These are phyloP conservation scores for Podarcis muralis DNA, from an alignment of 2,113 vertebrate species.

Conservation along the genomic window DNA sequence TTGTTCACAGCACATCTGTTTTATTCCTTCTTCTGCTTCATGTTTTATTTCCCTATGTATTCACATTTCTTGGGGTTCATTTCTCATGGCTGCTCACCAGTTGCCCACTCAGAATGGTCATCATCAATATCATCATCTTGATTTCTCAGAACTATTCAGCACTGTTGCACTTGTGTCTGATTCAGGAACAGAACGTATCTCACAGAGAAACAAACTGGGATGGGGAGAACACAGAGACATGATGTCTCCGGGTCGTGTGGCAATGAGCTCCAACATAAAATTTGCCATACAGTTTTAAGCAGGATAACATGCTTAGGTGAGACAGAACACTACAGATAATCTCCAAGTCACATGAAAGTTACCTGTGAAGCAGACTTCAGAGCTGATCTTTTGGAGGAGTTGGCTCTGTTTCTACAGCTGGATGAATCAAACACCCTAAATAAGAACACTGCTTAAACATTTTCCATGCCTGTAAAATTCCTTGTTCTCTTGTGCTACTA, in stretches of 20 bases:
- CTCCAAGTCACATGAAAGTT: background rate
- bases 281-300: background rate
- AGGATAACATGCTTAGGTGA: background rate
- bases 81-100: background rate
- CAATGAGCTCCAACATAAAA: background rate
- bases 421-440: background rate
- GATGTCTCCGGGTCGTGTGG: background rate
- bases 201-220: background rate
- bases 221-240: background rate
- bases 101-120: background rate
- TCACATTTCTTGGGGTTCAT: too few relatives aligned
- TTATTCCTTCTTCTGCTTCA: background rate
- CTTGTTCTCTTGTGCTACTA: background rate
- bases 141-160: background rate
- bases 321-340: background rate
- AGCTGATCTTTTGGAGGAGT: background rate
- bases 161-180: background rate
- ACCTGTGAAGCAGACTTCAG: background rate
- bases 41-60: background rate
- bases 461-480: background rate
- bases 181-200: background rate
- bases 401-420: background rate
- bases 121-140: background rate
- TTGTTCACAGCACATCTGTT: constrained; percentile 17
- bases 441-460: background rate